These are phyloP conservation scores for Murina feae DNA, from an alignment of 2,113 vertebrate genomes.

Conservation along the genomic window DNA sequence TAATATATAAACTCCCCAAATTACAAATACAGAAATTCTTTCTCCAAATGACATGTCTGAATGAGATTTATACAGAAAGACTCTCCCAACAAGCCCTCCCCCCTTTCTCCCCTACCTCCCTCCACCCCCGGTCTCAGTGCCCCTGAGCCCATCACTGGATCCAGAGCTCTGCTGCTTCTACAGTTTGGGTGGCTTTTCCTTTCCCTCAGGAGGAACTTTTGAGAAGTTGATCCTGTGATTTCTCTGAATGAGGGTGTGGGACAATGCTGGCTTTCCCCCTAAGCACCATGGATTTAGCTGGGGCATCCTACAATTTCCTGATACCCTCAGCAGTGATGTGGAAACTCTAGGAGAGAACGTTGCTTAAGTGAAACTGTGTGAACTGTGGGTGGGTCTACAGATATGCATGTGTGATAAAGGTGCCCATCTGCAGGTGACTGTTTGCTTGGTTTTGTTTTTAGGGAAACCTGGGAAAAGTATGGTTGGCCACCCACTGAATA, in stretches of 20 bases:
- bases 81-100: neutral
- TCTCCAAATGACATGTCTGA: neutral
- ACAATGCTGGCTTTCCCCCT: neutral
- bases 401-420: neutral
- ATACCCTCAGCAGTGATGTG: neutral
- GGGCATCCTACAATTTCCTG: neutral
- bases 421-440: neutral
- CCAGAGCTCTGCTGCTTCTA: neutral
- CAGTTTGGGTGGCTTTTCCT: neutral
- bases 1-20: neutral
- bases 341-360: neutral
- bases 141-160: neutral
- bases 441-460: neutral
- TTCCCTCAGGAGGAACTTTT: neutral
- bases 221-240: neutral
- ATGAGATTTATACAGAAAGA: neutral
- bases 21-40: neutral
- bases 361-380: neutral
- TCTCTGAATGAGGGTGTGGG: neutral
- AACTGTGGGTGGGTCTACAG: neutral
- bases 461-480: neutral
- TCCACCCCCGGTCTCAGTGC: rapidly evolving
- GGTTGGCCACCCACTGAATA: neutral
- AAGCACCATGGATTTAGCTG: neutral
- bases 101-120: too few species aligned